Conservation (phyloP, 2,888 invertebrate genomes). For the Strigamia maritima region DNA sequence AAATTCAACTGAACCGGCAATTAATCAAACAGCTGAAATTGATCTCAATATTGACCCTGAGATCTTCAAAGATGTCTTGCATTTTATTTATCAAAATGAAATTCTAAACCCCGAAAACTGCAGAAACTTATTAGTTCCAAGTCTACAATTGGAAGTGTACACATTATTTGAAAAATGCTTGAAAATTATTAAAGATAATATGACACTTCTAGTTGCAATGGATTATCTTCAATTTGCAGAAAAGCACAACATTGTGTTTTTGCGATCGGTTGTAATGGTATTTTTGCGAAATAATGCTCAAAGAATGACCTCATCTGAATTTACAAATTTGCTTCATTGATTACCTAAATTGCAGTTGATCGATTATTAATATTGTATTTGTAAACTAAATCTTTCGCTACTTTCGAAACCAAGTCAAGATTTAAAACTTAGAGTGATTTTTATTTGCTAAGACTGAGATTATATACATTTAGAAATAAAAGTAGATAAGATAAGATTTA, state of each 20-base stretch:
- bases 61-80: neutral
- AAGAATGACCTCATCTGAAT: neutral
- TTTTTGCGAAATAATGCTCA: neutral
- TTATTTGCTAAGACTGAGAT: too few species aligned
- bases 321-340: neutral
- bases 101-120: neutral
- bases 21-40: neutral
- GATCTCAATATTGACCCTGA: neutral
- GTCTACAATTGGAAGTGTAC: neutral
- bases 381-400: too few species aligned
- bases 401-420: too few species aligned
- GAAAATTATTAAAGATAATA: neutral
- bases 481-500: too few species aligned
- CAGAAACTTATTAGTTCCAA: neutral
- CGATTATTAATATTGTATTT: too few species aligned
- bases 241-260: neutral
- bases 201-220: neutral
- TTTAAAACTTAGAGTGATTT: too few species aligned
- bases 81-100: neutral
- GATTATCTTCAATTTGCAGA: neutral
- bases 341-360: neutral
- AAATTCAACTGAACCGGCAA: neutral
- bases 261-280: neutral
- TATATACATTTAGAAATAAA: too few species aligned
- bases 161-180: neutral